Conservation (phyloP, 2,797 vertebrate genomes). For the Halcyon smyrnensis region DNA sequence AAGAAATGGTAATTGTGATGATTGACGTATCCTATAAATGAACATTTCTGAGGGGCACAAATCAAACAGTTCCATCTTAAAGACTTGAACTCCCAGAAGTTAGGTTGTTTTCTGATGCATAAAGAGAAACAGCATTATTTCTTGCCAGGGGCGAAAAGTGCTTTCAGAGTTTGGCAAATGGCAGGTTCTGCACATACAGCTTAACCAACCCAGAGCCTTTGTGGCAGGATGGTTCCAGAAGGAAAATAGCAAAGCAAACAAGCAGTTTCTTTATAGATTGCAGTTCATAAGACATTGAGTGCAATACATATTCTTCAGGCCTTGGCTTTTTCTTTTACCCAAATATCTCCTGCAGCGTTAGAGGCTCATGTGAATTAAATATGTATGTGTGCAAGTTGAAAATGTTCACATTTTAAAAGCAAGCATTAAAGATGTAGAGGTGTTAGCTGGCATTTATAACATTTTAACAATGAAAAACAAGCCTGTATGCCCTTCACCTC, state of each 20-base stretch:
- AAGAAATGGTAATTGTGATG: neutral
- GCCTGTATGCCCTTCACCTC: slow-evolving; percentile 3
- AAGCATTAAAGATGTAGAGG: slow-evolving; percentile 26
- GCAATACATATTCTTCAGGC: neutral
- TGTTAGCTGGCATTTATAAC: slow-evolving; percentile 7
- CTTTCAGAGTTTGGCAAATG: neutral
- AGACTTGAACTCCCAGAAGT: neutral
- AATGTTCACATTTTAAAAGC: slow-evolving; percentile 49
- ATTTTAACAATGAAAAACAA: slow-evolving; percentile 31
- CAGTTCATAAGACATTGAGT: neutral
- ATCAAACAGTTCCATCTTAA: neutral
- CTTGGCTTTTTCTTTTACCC: neutral
- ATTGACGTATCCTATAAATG: neutral
- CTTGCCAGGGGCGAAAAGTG: neutral
- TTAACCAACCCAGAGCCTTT: neutral
- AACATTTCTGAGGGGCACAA: neutral
- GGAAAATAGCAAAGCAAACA: neutral
- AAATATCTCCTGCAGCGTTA: neutral
- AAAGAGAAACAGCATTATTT: neutral
- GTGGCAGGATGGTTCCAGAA: neutral
- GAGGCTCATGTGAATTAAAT: neutral
- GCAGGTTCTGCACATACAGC: neutral
- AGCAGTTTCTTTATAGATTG: neutral
- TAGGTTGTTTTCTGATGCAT: neutral
- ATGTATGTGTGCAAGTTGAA: slow-evolving; percentile 3